Evolutionary conservation across 2,797 vertebrate genomes (phyloP).

Genomic region (Gastrophryne carolinensis): DNA sequence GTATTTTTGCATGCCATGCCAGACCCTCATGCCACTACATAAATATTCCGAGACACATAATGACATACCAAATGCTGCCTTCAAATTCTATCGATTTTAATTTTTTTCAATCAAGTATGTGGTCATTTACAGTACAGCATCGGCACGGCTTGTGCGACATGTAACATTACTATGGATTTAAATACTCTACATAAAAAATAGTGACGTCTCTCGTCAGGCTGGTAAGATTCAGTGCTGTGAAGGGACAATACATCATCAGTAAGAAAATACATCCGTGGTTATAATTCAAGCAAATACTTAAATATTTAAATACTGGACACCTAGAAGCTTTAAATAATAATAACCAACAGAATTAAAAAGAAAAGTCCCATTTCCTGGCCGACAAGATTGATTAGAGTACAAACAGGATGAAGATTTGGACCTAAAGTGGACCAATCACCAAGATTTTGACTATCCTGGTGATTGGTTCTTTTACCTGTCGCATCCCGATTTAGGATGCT

Average conservation of each 20-base stretch:
- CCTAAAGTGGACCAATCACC: too few species aligned
- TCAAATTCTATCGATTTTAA: conserved; percentile 72
- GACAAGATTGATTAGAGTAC: too few species aligned
- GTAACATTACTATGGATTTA: conserved; percentile 66
- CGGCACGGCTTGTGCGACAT: conserved; percentile 75
- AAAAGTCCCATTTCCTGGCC: not conserved
- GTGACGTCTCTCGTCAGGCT: conserved; percentile 68
- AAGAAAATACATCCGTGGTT: conserved; percentile 73
- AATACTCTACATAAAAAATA: conserved; percentile 68
- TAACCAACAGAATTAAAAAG: not conserved
- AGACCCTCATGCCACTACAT: too few species aligned
- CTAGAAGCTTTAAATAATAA: not conserved
- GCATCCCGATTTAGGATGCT: too few species aligned
- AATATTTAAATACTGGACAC: not conserved
- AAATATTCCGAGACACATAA: too few species aligned
- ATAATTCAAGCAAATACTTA: not conserved
- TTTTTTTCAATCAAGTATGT: conserved; percentile 88
- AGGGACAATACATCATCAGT: conserved; percentile 52
- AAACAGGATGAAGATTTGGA: too few species aligned
- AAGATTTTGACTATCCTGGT: too few species aligned
- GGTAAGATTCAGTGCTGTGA: conserved; percentile 70
- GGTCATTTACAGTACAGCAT: conserved; percentile 78
- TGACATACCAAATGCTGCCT: too few species aligned
- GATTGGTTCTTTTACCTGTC: too few species aligned
- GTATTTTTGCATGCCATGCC: too few species aligned